Percentiles rank a stretch among this genome's conserved stretches.
Conservation (phyloP, 2,888 invertebrate species). For the Leucoptera coffeella region DNA sequence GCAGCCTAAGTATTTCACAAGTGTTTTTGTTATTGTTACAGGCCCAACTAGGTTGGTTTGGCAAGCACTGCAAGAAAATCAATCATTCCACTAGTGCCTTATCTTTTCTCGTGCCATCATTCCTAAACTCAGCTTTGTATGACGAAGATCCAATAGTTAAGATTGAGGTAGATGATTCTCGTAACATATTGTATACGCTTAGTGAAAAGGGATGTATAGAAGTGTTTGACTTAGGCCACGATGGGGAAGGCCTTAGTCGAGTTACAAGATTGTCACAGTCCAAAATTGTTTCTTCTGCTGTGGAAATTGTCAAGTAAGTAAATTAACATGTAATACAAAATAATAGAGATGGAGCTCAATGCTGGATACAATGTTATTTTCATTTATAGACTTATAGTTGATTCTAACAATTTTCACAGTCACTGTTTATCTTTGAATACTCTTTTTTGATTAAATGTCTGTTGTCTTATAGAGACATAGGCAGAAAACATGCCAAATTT, state of each 20-base stretch:
- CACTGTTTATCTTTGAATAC: too few species aligned
- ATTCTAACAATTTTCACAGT: too few species aligned
- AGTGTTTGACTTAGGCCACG: conserved; percentile 82
- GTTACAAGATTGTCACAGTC: conserved; percentile 71
- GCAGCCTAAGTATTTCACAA: too few species aligned
- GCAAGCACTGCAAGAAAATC: conserved; percentile 88
- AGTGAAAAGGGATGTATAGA: conserved; percentile 85
- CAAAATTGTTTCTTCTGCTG: conserved; percentile 68
- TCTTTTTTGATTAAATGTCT: background rate
- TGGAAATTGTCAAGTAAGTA: conserved; percentile 75
- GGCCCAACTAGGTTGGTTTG: conserved; percentile 89
- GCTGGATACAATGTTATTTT: too few species aligned
- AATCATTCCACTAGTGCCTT: conserved; percentile 88
- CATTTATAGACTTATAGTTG: too few species aligned
- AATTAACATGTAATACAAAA: conserved; percentile 2
- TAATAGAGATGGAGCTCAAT: too few species aligned
- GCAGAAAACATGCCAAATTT: too few species aligned
- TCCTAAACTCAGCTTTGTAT: conserved; percentile 76
- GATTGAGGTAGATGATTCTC: conserved; percentile 81
- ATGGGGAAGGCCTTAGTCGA: conserved; percentile 65
- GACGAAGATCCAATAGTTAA: conserved; percentile 87
- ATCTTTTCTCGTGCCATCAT: conserved; percentile 84
- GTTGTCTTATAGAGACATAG: too few species aligned
- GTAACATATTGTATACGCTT: conserved; percentile 83
- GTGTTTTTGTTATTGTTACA: too few species aligned